Evolutionary conservation across 2,888 invertebrate genomes (phyloP), one percentile per base, ranked within the genome.

Genomic region (Cantharis rustica): DNA sequence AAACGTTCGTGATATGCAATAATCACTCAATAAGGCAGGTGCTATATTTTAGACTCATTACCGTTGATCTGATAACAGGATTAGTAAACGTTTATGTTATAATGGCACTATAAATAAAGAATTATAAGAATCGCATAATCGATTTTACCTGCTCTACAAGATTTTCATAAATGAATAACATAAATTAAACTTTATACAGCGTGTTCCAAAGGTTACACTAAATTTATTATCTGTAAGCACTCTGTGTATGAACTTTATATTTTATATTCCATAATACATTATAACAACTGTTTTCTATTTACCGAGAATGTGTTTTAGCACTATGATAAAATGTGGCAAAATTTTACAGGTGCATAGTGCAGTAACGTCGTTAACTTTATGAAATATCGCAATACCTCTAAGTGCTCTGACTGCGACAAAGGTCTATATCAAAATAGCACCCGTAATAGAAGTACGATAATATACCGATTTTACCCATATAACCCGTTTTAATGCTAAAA

Each of bases 11-110:
- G 81, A 79, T 77, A 76, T 74, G 75, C 75, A 72, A 76, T 81
- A 81, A 82, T 81, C 81, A 81, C 81, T 80, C 80, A 81, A 80
- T 81, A 81, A 79, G 72, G 75, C 76, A 79, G 75, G 76, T 74
- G 78, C 76, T 73, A 78, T 78, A 75, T 75, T 78, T 76, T 76
- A 76, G 75, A 78, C 76, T 76, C 75, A 76, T 78, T 76, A 76
- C 75, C 69, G 76, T 73, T 72, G 75, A 75, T 78, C 71, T 73
- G 75, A 77, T 75, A 77, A 70, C 63, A 66, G 69, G 63, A 74
- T 74, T 74, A 74, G 72, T 72, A 74, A 77, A 74, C 69, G 68
- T 68, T 74, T 71, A 71, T 66, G 71, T 71, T 64, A 31, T 62
- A 73, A 68, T 68, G 71, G 71, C 69, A 73, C 17, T 63, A 62